Evolutionary conservation across 2,888 invertebrate species (phyloP).

Genomic region (Tiphia femorata): DNA sequence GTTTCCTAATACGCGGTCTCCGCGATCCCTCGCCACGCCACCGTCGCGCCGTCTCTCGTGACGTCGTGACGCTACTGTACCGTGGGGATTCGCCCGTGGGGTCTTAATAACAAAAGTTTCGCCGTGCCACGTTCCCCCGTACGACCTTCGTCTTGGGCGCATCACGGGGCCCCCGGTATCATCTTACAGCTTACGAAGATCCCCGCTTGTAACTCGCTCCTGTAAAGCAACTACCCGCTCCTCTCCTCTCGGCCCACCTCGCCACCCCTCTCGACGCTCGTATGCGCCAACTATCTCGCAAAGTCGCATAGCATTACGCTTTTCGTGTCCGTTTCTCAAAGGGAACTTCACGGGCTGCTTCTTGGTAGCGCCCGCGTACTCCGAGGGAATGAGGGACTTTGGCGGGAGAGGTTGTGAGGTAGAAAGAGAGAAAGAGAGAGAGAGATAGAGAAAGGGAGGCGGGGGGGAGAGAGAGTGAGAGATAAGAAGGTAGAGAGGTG

Average conservation of each 20-base stretch:
- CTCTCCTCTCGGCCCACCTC: conserved; percentile 1
- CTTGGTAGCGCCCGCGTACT: too few species aligned
- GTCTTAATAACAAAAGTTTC: conserved; percentile 53
- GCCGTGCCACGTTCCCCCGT: conserved; percentile 24
- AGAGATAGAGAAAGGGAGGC: neutral
- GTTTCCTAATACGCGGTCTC: conserved; percentile 46
- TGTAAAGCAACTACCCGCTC: conserved; percentile 38
- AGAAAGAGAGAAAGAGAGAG: neutral
- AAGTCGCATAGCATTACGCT: conserved; percentile 45
- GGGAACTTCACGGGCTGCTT: too few species aligned
- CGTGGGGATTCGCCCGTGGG: conserved; percentile 10
- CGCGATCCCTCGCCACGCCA: conserved; percentile 19
- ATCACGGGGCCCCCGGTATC: conserved; percentile 45
- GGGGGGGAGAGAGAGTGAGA: neutral
- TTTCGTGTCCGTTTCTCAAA: conserved; percentile 40
- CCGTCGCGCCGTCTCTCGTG: neutral
- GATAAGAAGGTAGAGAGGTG: neutral
- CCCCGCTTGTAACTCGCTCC: conserved; percentile 51
- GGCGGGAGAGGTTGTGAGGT: too few species aligned
- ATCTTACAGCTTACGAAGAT: conserved; percentile 56
- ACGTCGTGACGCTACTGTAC: too few species aligned
- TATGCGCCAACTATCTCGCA: conserved; percentile 31
- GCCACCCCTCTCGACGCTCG: conserved; percentile 1
- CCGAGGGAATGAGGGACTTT: too few species aligned
- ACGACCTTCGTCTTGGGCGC: conserved; percentile 38